phyloP scores from a whole-genome alignment of 2,113 vertebrate genomes.

The Euleptes europaea region DNA sequence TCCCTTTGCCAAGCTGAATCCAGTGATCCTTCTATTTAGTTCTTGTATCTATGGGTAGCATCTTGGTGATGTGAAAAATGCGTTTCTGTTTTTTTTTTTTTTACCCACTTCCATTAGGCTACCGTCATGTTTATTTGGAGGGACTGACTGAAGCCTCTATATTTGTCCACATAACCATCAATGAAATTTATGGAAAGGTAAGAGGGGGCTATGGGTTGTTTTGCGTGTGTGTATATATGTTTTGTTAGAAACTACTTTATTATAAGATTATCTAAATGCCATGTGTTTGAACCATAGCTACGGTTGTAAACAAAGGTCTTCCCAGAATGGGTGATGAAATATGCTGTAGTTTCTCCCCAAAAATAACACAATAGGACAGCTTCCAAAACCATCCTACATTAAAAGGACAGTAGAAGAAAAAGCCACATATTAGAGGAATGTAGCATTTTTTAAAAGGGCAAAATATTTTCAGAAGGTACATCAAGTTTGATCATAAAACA shows the following conservation, averaged over 20 bases:
- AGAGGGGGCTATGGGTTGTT: slow-evolving; percentile 37
- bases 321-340: not conserved
- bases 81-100: not conserved
- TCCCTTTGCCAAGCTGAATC: too few relatives aligned
- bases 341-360: not conserved
- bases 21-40: too few relatives aligned
- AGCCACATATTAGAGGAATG: not conserved
- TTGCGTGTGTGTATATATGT: not conserved
- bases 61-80: not conserved
- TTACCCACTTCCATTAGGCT: slow-evolving; percentile 78
- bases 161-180: slow-evolving; percentile 94
- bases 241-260: not conserved
- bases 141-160: slow-evolving; percentile 96
- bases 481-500: not conserved
- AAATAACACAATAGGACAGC: not conserved
- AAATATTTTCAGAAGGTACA: not conserved
- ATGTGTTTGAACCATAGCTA: not conserved
- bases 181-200: slow-evolving; percentile 97
- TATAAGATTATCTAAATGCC: not conserved
- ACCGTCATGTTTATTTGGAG: slow-evolving; percentile 95
- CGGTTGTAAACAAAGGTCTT: not conserved
- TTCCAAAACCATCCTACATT: not conserved
- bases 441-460: not conserved
- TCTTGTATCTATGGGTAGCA: not conserved
- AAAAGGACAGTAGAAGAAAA: not conserved